Base-by-base conservation (phyloP, 2,113 vertebrate species). In the Apodemus sylvaticus region DNA sequence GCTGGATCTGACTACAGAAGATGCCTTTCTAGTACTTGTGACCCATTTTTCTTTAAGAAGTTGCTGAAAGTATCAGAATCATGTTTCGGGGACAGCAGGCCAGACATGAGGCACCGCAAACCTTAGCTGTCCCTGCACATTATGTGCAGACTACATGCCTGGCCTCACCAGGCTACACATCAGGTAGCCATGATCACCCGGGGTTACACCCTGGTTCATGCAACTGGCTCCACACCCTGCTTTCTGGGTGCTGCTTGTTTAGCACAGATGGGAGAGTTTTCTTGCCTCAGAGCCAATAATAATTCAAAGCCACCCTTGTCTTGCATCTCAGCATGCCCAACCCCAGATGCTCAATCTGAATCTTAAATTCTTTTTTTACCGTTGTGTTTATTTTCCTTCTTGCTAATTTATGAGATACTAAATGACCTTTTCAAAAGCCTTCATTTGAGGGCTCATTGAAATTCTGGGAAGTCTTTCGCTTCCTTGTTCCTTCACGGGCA, bases 321-420 rank as follows among this genome's bases (percentile, higher is more conserved):
- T 94, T 83, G n/a, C 82, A 60, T 81, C 95, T 97, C 94, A 92
- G 92, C 53, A 4, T 81, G 94, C 95, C 92, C 86, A 34, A 93
- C 90, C 95, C 90, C 20, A 48, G 58, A 62, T 71, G 94, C 68
- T 94, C 95, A 53, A 91, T 90, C 94, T 86, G n/a, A 88, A 89
- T 96, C 94, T 96, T 96, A 58, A 94, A 86, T 39, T 60, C 82
- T 90, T 83, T 73, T 48, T 70, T 20, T 74, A 89, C 66, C 7
- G 13, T 73, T 62, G 19, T 95, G 51, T 93, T 97, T 91, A 66
- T 96, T 97, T 95, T 92, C 64, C 83, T 88, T 93, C 77, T 91
- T 94, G 86, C 79, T 95, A 78, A 94, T 94, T 97, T 96, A 86
- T 92, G 78, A 97, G 85, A 86, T 79, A 81, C 60, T 42, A 94